phyloP scores from a whole-genome alignment of 2,113 vertebrate species.

The Sterrhoptilus dennistouni region DNA sequence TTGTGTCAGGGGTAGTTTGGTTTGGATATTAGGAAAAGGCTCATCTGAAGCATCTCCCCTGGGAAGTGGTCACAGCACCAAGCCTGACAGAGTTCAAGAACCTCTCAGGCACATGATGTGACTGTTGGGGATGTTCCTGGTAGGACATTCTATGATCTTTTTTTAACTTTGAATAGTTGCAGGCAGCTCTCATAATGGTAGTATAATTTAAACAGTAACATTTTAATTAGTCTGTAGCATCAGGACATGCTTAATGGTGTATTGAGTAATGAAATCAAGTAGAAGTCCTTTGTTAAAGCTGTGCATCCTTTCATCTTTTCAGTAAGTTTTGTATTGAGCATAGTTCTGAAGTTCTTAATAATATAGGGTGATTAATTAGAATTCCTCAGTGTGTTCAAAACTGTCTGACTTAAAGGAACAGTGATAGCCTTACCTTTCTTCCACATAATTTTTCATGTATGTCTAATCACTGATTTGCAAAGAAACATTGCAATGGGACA shows the following conservation, averaged over 20 bases:
- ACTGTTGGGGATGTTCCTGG: not conserved
- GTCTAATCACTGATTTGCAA: not conserved
- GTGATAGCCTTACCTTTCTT: not conserved
- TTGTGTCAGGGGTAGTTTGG: not conserved
- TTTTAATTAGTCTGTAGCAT: not conserved
- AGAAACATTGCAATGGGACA: not conserved
- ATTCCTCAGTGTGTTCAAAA: not conserved
- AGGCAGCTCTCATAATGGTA: not conserved
- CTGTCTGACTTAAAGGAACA: not conserved
- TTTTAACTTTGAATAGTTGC: not conserved
- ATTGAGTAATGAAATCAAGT: not conserved
- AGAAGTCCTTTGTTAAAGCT: not conserved
- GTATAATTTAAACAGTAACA: not conserved
- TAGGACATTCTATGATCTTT: not conserved
- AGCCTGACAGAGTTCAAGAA: not conserved
- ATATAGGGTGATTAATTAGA: not conserved
- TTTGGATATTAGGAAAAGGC: not conserved
- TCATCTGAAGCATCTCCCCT: not conserved
- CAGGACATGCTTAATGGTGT: not conserved
- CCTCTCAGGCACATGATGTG: fast-evolving
- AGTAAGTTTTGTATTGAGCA: not conserved
- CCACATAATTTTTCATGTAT: not conserved
- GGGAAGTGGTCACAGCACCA: not conserved
- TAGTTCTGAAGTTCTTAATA: not conserved
- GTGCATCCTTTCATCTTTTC: not conserved